A percentile compares a stretch with the other conserved stretches of the same genome.
Evolutionary conservation across 2,797 vertebrate species (phyloP).

Genomic region (Notoglanidium macrostoma): DNA sequence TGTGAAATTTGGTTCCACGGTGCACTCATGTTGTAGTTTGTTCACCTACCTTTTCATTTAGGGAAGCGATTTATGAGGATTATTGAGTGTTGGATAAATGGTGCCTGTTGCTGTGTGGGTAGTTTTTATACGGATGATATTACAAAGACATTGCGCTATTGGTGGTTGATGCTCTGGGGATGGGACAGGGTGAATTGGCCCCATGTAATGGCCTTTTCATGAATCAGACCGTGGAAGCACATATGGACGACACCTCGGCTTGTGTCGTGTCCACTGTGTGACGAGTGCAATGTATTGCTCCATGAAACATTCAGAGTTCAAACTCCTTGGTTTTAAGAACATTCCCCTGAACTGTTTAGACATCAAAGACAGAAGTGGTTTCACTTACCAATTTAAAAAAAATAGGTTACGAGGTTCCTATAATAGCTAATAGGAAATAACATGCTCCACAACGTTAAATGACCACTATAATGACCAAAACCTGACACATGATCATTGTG

Average conservation of each 20-base stretch:
- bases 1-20: not conserved
- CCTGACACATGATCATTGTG: not conserved
- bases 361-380: not conserved
- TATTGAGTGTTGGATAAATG: not conserved
- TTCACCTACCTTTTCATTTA: not conserved
- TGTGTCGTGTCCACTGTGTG: conserved; percentile 6
- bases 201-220: conserved; percentile 3
- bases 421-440: not conserved
- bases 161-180: conserved; percentile 8
- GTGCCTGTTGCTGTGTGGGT: not conserved
- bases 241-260: conserved; percentile 22
- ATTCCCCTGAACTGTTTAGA: not conserved
- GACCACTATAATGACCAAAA: not conserved
- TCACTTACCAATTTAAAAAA: not conserved
- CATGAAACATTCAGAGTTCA: not conserved
- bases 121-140: not conserved
- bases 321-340: not conserved
- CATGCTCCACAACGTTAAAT: not conserved
- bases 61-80: conserved; percentile 14
- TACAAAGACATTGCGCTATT: not conserved
- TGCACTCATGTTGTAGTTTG: not conserved
- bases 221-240: conserved; percentile 7
- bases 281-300: not conserved
- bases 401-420: not conserved
- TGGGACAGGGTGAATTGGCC: not conserved